A percentile compares a stretch with the other conserved stretches of the same genome.
These are phyloP conservation scores for Colinus virginianus DNA, from an alignment of 2,113 vertebrate genomes.

Conservation along the genomic window DNA sequence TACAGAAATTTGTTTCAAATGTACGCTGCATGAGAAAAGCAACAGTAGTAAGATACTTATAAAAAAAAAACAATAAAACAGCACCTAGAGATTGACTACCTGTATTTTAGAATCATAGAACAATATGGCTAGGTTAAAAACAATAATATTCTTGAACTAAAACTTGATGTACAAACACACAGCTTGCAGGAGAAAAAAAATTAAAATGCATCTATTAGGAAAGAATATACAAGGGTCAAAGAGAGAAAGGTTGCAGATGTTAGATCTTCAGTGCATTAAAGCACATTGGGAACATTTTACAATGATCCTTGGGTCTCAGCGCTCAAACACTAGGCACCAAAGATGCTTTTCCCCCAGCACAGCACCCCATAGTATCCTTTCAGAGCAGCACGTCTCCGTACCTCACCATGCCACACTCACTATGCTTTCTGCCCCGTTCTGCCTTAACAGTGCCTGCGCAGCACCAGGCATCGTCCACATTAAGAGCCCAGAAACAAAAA, in stretches of 20 bases:
- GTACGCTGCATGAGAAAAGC: not conserved
- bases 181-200: not conserved
- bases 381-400: not conserved
- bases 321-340: not conserved
- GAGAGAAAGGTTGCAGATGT: not conserved
- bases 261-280: not conserved
- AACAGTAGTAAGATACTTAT: not conserved
- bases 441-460: fast-evolving
- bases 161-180: not conserved
- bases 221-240: not conserved
- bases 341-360: not conserved
- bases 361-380: not conserved
- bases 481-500: not conserved
- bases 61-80: not conserved
- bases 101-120: not conserved
- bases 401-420: not conserved
- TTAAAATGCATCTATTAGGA: not conserved
- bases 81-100: not conserved
- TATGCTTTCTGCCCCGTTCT: not conserved
- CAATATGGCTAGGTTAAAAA: not conserved
- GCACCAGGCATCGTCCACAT: not conserved
- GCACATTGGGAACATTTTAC: not conserved
- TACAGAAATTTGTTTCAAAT: not conserved
- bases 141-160: not conserved
- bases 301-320: not conserved